A percentile compares a stretch with the other conserved stretches of the same genome.
phyloP scores from a whole-genome alignment of 2,113 vertebrate species.

The Pygoscelis adeliae region DNA sequence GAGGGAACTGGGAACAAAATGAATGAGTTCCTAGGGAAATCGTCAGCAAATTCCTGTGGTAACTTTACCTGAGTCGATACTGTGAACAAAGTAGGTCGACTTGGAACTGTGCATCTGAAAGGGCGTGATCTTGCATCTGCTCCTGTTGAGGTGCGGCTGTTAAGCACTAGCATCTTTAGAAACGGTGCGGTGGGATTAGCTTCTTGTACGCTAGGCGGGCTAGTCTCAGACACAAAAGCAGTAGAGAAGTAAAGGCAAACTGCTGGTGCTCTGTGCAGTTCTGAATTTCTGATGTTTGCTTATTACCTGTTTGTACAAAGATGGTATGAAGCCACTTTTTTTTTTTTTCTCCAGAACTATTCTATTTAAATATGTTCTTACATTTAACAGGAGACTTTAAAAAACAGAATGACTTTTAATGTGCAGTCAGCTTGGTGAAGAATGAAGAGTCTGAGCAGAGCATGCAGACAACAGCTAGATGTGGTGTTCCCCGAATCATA shows the following conservation, averaged over 20 bases:
- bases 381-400: background rate
- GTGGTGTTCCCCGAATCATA: background rate
- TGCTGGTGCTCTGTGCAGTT: background rate
- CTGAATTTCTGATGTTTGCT: background rate
- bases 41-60: background rate
- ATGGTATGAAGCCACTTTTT: background rate
- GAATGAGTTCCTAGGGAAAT: background rate
- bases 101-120: background rate
- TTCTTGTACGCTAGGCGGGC: background rate
- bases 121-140: background rate
- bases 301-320: background rate
- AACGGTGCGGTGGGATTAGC: background rate
- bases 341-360: background rate
- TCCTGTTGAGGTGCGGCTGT: background rate
- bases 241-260: background rate
- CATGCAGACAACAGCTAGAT: background rate
- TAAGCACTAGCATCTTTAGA: background rate
- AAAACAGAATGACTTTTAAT: background rate
- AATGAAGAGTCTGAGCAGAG: constrained; percentile 1
- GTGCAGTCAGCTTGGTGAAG: background rate
- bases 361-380: background rate
- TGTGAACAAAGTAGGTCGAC: background rate
- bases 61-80: background rate
- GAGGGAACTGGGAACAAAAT: background rate
- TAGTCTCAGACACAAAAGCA: background rate